Evolutionary conservation across 2,888 invertebrate species (phyloP).

Genomic region (Leucoptera coffeella): DNA sequence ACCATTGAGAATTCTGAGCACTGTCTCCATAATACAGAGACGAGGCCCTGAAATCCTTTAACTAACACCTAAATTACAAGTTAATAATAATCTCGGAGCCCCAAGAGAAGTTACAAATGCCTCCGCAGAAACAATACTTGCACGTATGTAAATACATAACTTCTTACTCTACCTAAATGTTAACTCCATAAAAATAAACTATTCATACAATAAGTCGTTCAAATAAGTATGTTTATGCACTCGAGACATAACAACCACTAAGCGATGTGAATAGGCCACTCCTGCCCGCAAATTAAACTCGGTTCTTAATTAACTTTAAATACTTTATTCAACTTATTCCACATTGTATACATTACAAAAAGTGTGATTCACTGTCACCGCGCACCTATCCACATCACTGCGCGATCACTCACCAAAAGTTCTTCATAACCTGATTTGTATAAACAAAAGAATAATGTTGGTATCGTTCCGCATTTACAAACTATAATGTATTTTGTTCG

Average conservation of each 20-base stretch:
- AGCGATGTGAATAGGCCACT: constrained; percentile 38
- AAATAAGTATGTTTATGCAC: constrained; percentile 25
- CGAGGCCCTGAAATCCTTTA: constrained; percentile 38
- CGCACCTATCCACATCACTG: constrained; percentile 51
- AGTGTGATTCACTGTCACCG: constrained; percentile 48
- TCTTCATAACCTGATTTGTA: constrained; percentile 24
- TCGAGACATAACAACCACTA: constrained; percentile 14
- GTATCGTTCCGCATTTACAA: constrained; percentile 46
- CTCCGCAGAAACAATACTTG: constrained; percentile 27
- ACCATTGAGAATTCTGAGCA: constrained; percentile 37
- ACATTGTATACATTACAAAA: constrained; percentile 51
- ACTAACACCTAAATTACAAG: constrained; percentile 41
- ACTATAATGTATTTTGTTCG: constrained; percentile 49
- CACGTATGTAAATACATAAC: constrained; percentile 39
- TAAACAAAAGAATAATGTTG: constrained; percentile 33
- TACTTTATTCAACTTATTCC: constrained; percentile 53
- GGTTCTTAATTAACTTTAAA: constrained; percentile 47
- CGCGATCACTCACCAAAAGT: constrained; percentile 32
- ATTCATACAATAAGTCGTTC: constrained; percentile 42
- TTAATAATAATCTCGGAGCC: constrained; percentile 34
- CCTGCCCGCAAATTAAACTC: constrained; percentile 35
- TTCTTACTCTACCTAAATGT: constrained; percentile 50
- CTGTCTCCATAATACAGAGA: constrained; percentile 23
- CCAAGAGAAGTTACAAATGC: constrained; percentile 44
- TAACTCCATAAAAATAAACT: constrained; percentile 49